Percentiles rank a stretch among this genome's conserved stretches.
Evolutionary conservation across 2,113 vertebrate genomes (phyloP).

Genomic region (Xiphorhynchus elegans): DNA sequence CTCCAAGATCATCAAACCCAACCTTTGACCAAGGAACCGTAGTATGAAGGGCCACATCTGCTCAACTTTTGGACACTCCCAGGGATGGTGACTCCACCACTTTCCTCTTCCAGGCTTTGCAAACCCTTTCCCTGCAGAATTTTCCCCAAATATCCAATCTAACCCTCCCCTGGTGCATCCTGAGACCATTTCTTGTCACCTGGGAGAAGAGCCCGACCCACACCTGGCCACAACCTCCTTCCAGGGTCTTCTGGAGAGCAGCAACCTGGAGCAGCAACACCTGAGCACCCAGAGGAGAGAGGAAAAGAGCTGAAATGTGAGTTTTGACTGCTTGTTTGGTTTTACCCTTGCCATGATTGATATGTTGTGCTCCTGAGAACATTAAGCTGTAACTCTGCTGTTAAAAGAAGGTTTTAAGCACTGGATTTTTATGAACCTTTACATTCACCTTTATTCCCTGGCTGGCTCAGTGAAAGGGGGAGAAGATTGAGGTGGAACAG

Average conservation of each 20-base stretch:
- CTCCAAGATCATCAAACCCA: too few species aligned
- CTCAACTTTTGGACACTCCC: not conserved
- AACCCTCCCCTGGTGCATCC: not conserved
- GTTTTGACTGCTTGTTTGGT: not conserved
- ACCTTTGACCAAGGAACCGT: not conserved
- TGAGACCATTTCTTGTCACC: not conserved
- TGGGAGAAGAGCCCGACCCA: not conserved
- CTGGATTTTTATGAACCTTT: not conserved
- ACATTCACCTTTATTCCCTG: not conserved
- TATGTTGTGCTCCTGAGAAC: not conserved
- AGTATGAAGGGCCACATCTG: too few species aligned
- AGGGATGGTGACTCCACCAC: not conserved
- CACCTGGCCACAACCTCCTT: not conserved
- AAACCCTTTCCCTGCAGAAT: not conserved
- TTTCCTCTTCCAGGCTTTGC: too few species aligned
- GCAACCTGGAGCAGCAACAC: not conserved
- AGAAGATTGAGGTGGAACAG: not conserved
- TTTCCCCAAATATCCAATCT: not conserved
- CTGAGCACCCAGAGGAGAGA: rapidly evolving
- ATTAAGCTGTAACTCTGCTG: not conserved
- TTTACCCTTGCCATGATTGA: not conserved
- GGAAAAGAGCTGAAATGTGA: not conserved
- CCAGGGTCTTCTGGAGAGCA: not conserved
- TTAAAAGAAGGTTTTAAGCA: not conserved
- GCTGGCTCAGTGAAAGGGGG: not conserved